A percentile compares a stretch with the other conserved stretches of the same genome.
Evolutionary conservation across 2,113 vertebrate genomes (phyloP).

Genomic region (Epinephelus moara): DNA sequence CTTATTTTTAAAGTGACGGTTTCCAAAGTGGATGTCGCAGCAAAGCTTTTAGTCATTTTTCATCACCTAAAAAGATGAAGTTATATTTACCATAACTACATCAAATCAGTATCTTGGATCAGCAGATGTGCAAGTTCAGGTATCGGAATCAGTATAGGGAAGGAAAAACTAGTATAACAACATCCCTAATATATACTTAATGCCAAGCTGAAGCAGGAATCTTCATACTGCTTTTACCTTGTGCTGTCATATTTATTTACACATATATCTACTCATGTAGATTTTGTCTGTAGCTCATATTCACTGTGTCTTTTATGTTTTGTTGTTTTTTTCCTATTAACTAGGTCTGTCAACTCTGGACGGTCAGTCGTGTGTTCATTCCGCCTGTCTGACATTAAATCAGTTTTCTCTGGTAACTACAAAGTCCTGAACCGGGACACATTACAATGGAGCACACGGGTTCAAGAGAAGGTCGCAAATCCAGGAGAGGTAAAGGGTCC

Average conservation of each 20-base stretch:
- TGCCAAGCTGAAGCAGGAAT: neutral
- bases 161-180: too few species aligned
- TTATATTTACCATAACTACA: neutral
- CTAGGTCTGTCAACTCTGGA: slow-evolving; percentile 80
- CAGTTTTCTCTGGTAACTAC: slow-evolving; percentile 83
- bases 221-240: neutral
- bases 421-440: slow-evolving; percentile 84
- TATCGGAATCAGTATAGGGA: too few species aligned
- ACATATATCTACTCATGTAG: neutral
- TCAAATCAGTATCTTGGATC: too few species aligned
- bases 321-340: neutral
- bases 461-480: slow-evolving; percentile 82
- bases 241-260: neutral
- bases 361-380: slow-evolving; percentile 83
- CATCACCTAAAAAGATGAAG: neutral
- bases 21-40: neutral
- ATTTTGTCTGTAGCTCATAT: neutral
- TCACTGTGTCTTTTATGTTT: neutral
- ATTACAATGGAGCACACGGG: slow-evolving; percentile 79
- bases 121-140: too few species aligned
- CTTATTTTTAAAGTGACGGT: neutral
- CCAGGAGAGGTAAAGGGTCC: slow-evolving; percentile 80
- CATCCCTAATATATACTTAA: neutral
- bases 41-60: neutral
- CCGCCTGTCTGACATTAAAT: slow-evolving; percentile 76